Conservation (phyloP, 2,888 invertebrate genomes). For the Melanophora roralis region DNA sequence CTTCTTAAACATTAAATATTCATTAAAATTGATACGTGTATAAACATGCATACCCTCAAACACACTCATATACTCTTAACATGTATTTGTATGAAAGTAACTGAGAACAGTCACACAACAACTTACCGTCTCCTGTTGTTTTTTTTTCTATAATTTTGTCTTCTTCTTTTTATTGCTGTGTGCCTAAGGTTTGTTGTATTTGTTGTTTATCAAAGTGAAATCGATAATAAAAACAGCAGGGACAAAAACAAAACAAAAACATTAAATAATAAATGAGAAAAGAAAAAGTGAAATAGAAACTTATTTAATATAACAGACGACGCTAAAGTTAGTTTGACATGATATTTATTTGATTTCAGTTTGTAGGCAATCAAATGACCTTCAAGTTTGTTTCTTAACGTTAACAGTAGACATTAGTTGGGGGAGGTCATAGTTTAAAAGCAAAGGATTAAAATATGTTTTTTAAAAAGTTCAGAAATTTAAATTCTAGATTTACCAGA, state of each 20-base stretch:
- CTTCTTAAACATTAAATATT: neutral
- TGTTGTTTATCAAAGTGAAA: conserved; percentile 20
- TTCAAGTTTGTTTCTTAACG: neutral
- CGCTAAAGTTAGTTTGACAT: conserved; percentile 29
- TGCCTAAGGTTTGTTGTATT: neutral
- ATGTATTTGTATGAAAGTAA: neutral
- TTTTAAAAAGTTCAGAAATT: too few relatives aligned
- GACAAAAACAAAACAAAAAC: neutral
- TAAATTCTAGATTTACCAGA: too few relatives aligned
- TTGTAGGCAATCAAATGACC: conserved; percentile 25
- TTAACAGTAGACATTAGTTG: neutral
- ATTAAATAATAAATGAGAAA: neutral
- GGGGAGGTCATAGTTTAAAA: neutral
- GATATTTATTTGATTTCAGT: conserved; percentile 1
- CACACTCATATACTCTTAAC: too few relatives aligned
- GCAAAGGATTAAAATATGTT: too few relatives aligned
- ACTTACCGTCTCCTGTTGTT: conserved; percentile 13
- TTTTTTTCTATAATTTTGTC: neutral
- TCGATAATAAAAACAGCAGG: conserved; percentile 29
- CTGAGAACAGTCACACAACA: neutral
- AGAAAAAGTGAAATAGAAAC: neutral
- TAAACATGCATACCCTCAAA: too few relatives aligned
- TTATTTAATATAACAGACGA: conserved; percentile 14
- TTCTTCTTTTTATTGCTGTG: neutral
- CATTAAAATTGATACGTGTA: too few relatives aligned